Base-by-base conservation (phyloP, 2,888 invertebrate genomes). In the Leptinotarsa tumamoca region DNA sequence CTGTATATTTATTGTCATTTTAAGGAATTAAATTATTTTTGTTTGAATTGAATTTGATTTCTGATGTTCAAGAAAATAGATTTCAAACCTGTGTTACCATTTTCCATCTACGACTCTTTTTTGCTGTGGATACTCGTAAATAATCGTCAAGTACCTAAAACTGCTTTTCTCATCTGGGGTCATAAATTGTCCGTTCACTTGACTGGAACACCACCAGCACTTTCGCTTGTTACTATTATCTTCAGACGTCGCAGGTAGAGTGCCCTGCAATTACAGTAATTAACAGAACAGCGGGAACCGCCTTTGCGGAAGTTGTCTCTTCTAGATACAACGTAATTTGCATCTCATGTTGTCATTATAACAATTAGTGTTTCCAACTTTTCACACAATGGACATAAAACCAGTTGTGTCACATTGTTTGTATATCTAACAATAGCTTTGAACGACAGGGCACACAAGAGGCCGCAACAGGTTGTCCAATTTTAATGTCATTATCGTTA, bases 331-430 rank as follows among this genome's bases (percentile, higher is more conserved):
- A 63, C 63, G 63, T 63, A 63, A 63, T 63, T 63, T 63, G 63
- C 63, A 63, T 63, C 18, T 10, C 63, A 63, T 63, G 63, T 63
- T 61, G 61, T 61, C 61, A 61, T 61, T 63, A 63, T 33, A 63
- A 18, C 63, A 63, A 63, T 63, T 63, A 63, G n/a, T 63, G 63
- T 63, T 63, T 58, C 21, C 58, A 58, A 58, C 21, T 58, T 58
- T 58, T 63, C 63, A 63, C 63, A 63, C 63, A 63, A 63, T 63
- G 63, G 63, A 63, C 63, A 63, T 33, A 58, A 63, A 63, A n/a
- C 7, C 43, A 43, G 43, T 43, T 33, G n/a, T 63, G 33, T 3
- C 23, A 23, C 21, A 61, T 61, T 61, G 61, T 61, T 15, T 61
- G 23, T 13, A 27, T 17, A 17, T 63, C n/a, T n/a, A 63, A 63